Evolutionary conservation across 2,888 invertebrate species (phyloP).

Genomic region (Punctoribates punctum): DNA sequence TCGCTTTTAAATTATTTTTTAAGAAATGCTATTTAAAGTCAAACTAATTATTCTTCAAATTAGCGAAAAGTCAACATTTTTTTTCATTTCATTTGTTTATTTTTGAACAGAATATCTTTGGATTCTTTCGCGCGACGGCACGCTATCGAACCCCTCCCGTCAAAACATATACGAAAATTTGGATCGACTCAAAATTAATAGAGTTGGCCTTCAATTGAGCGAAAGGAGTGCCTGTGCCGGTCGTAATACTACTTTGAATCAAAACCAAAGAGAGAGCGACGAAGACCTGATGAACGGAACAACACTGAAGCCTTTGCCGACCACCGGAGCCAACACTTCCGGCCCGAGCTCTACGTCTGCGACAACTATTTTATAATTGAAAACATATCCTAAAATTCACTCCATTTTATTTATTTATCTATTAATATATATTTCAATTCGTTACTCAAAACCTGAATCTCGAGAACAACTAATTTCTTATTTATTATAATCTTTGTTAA

Average conservation of each 20-base stretch:
- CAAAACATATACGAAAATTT: conserved; percentile 45
- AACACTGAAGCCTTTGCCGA: neutral
- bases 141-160: conserved; percentile 44
- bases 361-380: neutral
- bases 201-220: conserved; percentile 42
- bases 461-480: neutral
- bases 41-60: neutral
- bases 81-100: conserved; percentile 13
- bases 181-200: conserved; percentile 45
- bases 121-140: conserved; percentile 43
- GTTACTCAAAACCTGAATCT: no score
- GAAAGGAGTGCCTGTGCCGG: conserved; percentile 43
- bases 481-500: neutral
- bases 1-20: no score
- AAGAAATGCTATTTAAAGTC: neutral
- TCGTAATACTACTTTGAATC: conserved; percentile 16
- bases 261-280: conserved; percentile 14
- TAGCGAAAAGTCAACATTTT: neutral
- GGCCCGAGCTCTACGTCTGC: neutral
- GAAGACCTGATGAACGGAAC: neutral
- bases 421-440: neutral
- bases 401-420: conserved; percentile 18
- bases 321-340: neutral
- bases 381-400: neutral
- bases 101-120: conserved; percentile 43